Evolutionary conservation across 2,888 invertebrate genomes (phyloP).

Genomic region (Tineola bisselliella): DNA sequence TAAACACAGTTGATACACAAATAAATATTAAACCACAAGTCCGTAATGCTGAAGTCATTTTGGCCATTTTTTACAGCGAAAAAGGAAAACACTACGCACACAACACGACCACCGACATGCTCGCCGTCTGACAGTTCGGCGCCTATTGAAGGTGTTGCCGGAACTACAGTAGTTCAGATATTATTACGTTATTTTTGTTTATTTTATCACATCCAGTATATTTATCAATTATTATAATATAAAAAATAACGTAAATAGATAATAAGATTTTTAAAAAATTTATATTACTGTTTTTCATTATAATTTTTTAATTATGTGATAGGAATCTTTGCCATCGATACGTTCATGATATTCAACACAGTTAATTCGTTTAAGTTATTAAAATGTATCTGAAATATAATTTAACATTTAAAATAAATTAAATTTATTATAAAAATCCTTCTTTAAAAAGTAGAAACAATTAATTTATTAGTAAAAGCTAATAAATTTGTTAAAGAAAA

Average conservation of each 20-base stretch:
- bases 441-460: no score
- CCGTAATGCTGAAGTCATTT: constrained; percentile 44
- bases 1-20: constrained; percentile 37
- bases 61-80: constrained; percentile 36
- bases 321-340: no score
- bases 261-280: background rate
- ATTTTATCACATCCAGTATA: constrained; percentile 42
- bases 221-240: background rate
- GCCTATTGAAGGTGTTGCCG: constrained; percentile 41
- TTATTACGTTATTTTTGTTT: constrained; percentile 21
- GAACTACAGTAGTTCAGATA: constrained; percentile 37
- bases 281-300: background rate
- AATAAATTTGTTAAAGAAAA: no score
- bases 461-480: no score
- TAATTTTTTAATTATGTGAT: background rate
- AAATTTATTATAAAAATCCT: no score
- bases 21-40: constrained; percentile 57
- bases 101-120: background rate
- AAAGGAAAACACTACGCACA: background rate
- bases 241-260: background rate
- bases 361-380: no score
- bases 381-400: no score
- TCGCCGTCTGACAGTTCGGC: constrained; percentile 43
- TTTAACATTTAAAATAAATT: no score
- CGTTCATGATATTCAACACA: no score